Evolutionary conservation across 2,888 invertebrate species (phyloP).

Genomic region (Leistus spinibarbis): DNA sequence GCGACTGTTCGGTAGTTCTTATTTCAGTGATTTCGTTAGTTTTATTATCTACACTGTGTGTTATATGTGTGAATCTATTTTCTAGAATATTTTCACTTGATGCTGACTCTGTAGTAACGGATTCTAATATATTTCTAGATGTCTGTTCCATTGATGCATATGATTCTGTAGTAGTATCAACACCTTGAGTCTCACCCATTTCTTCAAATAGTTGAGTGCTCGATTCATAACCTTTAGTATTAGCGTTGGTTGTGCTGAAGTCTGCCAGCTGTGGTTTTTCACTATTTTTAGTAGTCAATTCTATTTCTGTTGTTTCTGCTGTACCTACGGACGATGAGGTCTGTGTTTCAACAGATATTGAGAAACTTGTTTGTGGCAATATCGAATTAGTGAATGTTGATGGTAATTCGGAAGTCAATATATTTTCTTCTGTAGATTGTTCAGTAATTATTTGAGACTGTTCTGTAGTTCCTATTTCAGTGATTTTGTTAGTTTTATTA

Average conservation of each 20-base stretch:
- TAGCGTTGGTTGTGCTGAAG: neutral
- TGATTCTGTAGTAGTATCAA: neutral
- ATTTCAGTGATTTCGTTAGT: too few species aligned
- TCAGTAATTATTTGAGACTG: too few species aligned
- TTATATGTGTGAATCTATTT: too few species aligned
- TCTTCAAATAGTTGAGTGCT: too few species aligned
- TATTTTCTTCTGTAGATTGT: conserved; percentile 21
- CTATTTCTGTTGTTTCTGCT: neutral
- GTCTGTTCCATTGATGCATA: too few species aligned
- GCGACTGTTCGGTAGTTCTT: too few species aligned
- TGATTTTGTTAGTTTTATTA: too few species aligned
- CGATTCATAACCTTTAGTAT: neutral
- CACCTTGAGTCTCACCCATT: neutral
- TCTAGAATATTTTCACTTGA: too few species aligned
- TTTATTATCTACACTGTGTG: too few species aligned
- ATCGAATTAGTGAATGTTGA: neutral
- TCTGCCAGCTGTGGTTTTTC: neutral
- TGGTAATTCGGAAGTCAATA: conserved; percentile 13
- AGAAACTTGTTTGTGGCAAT: neutral
- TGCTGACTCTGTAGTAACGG: too few species aligned
- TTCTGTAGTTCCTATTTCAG: too few species aligned
- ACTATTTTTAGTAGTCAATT: neutral
- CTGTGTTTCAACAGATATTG: conserved; percentile 2
- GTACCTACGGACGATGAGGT: neutral
- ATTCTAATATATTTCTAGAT: too few species aligned